phyloP scores from a whole-genome alignment of 2,113 vertebrate species.

The Phrynosoma platyrhinos region DNA sequence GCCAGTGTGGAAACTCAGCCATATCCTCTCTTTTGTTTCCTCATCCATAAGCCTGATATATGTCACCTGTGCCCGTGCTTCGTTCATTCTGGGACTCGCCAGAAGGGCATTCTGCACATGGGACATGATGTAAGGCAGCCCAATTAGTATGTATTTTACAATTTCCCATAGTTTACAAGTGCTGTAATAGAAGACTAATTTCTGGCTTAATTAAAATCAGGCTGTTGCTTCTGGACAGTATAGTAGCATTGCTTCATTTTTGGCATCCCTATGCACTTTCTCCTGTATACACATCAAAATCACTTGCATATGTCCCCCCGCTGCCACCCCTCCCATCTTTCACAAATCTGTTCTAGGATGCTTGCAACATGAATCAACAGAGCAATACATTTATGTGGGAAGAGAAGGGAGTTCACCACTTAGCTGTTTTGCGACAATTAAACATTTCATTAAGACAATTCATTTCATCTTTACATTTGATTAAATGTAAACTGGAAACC shows the following conservation, averaged over 20 bases:
- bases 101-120: background rate
- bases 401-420: conserved; percentile 25
- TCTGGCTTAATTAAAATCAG: conserved; percentile 56
- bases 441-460: background rate
- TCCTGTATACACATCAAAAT: conserved; percentile 50
- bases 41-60: background rate
- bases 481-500: background rate
- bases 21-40: conserved; percentile 1
- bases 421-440: background rate
- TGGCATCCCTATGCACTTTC: conserved; percentile 45
- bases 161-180: conserved; percentile 43
- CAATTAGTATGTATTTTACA: conserved; percentile 37
- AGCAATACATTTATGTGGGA: background rate
- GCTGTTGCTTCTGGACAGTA: conserved; percentile 55
- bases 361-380: conserved; percentile 30
- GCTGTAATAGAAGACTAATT: conserved; percentile 43
- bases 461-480: background rate
- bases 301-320: conserved; percentile 25
- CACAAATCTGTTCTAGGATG: conserved; percentile 16
- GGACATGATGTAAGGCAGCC: conserved; percentile 27
- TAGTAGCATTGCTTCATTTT: conserved; percentile 49
- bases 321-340: conserved; percentile 22
- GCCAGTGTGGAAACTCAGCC: background rate
- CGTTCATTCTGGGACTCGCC: conserved; percentile 43
- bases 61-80: conserved; percentile 27